Evolutionary conservation across 1,140 invertebrate species (phyloP), one percentile per base, ranked within the genome.

Genomic region (Hesperophylax magnus): DNA sequence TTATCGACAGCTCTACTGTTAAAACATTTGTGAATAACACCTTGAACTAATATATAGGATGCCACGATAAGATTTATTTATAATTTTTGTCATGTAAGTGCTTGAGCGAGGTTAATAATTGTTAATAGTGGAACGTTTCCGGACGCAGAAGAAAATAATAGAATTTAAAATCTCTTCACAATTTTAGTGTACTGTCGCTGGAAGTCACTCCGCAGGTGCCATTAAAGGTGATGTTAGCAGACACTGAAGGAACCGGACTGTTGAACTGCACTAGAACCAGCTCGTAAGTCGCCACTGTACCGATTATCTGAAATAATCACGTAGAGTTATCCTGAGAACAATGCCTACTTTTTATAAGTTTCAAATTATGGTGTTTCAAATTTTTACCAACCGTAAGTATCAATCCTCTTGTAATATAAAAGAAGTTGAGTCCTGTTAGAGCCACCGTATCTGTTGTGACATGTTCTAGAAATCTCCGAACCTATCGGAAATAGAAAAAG

Each of bases 221-320:
- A 8, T 74, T 78, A 11, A 82, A 53, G 0, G 80, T 84, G 15
- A 84, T 84, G 71, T 84, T 84, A n/a, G 82, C 80, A 17, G 63
- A 75, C 3, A 81, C 74, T 0, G 72, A 47, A 27, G 78, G 65
- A 47, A 76, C 27, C 0, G 78, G 86, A 0, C 93, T 54, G 71
- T 84, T 81, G 74, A 84, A 84, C 60, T 84, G 82, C n/a, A 84
- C 71, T n/a, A 84, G 67, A 0, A 84, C 82, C 58, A 94, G 84
- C 85, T 93, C 93, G 81, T 93, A 93, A 0, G 93, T 93, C 0
- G 93, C 92, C 63, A 93, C 93, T 1, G 93, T 93, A 31, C 93
- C 93, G 60, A 92, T 92, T 39, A 84, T 84, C 83, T 84, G 75
- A 52, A 81, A 77, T 8, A 78, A 77, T 52, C 11, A 14, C 11